Base-by-base conservation (phyloP, 2,888 invertebrate species). In the Parasteatoda lunata region DNA sequence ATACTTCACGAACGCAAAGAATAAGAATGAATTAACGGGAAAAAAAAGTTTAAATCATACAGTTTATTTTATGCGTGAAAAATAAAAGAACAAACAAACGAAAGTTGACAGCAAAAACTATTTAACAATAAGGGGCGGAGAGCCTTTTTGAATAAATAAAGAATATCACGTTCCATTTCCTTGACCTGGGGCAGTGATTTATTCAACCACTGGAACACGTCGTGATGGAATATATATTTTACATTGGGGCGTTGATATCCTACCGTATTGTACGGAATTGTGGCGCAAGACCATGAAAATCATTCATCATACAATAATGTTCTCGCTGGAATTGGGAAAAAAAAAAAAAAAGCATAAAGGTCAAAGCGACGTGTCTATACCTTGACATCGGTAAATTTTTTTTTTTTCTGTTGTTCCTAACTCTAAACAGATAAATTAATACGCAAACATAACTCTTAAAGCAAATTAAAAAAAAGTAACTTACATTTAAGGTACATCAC, bases 91-190 rank as follows among this genome's bases (percentile, higher is more conserved):
- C n/a, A 59, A n/a, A 59, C 11, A 59, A 59, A 59, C n/a, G 59
- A 59, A 59, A 59, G 59, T 59, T 7, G 59, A n/a, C 7, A 59
- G 9, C 59, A 9, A n/a, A 13, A 4, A 59, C 11, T 4, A 9
- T 59, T 4, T 11, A 65, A 84, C 84, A 84, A 84, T 84, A 45
- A 52, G 71, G 71, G 70, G 64, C 15, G 45, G 30, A 64, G 77
- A 65, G 8, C n/a, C 11, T n/a, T 59, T 59, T 51, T 49, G 72
- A 47, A 68, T 47, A 77, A 83, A 45, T 9, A 11, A 59, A 45
- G 30, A 64, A 78, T 80, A 80, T 80, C 85, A 64, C 80, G 85
- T 85, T 85, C 85, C 66, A 85, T 70, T 85, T 85, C 85, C 79
- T 85, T 76, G 71, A 75, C 78, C 84, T 70, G 72, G 47, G 75